These are phyloP conservation scores for Rhinichthys osculus DNA, from an alignment of 2,797 vertebrate genomes.

Conservation along the genomic window DNA sequence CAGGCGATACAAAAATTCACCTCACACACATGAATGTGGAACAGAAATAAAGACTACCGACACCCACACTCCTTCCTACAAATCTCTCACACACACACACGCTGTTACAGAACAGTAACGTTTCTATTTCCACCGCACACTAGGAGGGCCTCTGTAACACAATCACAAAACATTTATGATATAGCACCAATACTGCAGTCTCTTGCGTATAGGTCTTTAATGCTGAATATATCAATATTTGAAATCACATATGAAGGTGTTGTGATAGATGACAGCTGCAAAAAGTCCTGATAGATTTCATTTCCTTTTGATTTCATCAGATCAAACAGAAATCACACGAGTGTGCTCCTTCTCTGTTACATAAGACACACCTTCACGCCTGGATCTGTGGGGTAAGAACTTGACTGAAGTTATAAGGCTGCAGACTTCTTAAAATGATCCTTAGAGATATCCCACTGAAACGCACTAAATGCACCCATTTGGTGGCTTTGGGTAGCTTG, in stretches of 20 bases:
- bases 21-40: conserved; percentile 51
- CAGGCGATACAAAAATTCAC: conserved; percentile 54
- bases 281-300: conserved; percentile 21
- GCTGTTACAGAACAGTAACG: conserved; percentile 52
- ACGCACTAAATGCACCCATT: background rate
- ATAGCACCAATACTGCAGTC: conserved; percentile 19
- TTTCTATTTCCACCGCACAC: conserved; percentile 35
- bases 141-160: conserved; percentile 30
- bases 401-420: conserved; percentile 19
- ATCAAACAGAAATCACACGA: conserved; percentile 42
- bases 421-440: conserved; percentile 24
- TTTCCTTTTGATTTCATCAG: conserved; percentile 42
- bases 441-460: background rate
- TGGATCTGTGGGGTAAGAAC: conserved; percentile 40
- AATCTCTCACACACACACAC: conserved; percentile 52
- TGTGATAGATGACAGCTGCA: conserved; percentile 27
- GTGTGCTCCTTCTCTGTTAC: conserved; percentile 48
- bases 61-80: conserved; percentile 59
- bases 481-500: background rate
- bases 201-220: conserved; percentile 11
- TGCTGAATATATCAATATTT: conserved; percentile 42
- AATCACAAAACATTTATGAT: background rate
- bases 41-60: conserved; percentile 60
- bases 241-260: conserved; percentile 45
- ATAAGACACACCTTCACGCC: conserved; percentile 56